Base-by-base conservation (phyloP, 1,140 invertebrate genomes). In the Formica selysi region DNA sequence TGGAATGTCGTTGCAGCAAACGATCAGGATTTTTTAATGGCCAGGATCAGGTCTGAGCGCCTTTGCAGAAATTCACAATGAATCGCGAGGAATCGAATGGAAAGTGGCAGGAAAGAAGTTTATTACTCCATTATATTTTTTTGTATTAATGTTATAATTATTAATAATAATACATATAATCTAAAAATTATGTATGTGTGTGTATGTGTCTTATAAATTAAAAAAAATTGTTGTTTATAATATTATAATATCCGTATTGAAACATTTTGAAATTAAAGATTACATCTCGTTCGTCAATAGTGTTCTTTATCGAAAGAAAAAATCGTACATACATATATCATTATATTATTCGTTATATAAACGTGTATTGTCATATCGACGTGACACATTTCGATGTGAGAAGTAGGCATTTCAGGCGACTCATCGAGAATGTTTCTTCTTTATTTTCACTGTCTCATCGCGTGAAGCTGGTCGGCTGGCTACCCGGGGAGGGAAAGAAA, bases 391-490 rank as follows among this genome's bases (percentile, higher is more conserved):
- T 80, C 29, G 65, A 29, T 57, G 57, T 68, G 78, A 80, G 54
- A 83, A 61, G 38, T 74, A 83, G 79, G 54, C 62, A 86, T 85
- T 83, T 88, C 79, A 76, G 79, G 79, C 65, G 71, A 57, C 62
- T 64, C 62, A 87, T 84, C 67, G 81, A 85, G 80, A 76, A 54
- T 85, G 86, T 86, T 91, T 91, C 80, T 70, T 78, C 64, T 87
- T 71, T 85, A 87, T 91, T 92, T 91, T 91, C 91, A 92, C 88
- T 89, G 61, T 90, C 74, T 91, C 80, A 91, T 91, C 88, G 91
- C 86, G 74, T 70, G 91, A 87, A 91, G 86, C 79, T 84, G 36
- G 64, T 64, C 85, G 80, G 8, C 19, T 22, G 32, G 11, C 3
- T 8, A n/a, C 5, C 1, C 59, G n/a, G 22, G 38, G 73, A 67